phyloP scores from a whole-genome alignment of 2,113 vertebrate genomes.

The Phylloscopus trochiloides region DNA sequence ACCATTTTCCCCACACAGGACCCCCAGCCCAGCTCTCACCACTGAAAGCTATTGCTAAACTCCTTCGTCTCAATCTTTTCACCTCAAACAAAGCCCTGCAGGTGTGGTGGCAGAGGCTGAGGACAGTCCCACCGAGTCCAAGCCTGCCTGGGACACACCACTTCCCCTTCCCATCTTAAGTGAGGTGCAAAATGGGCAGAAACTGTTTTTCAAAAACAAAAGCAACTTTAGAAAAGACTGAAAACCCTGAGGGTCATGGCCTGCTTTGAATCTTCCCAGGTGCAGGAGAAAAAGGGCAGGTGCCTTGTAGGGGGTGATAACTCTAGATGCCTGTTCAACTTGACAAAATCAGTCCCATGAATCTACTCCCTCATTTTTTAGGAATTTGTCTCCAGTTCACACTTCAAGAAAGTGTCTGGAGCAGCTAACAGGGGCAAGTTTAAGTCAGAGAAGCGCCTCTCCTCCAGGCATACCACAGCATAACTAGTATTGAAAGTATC shows the following conservation, averaged over 20 bases:
- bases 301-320: not conserved
- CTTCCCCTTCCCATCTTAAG: fast-evolving
- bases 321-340: not conserved
- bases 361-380: not conserved
- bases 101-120: not conserved
- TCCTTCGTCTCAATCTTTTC: not conserved
- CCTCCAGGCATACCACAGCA: not conserved
- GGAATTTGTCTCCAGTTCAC: not conserved
- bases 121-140: fast-evolving
- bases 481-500: not conserved
- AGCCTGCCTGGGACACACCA: not conserved
- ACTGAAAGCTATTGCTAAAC: fast-evolving
- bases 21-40: not conserved
- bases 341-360: not conserved
- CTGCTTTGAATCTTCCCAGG: fast-evolving
- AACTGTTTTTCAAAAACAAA: not conserved
- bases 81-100: fast-evolving
- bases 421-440: not conserved
- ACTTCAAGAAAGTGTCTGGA: not conserved
- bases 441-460: not conserved
- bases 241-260: too few relatives aligned
- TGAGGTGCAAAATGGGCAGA: fast-evolving
- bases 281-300: not conserved
- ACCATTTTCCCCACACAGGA: fast-evolving
- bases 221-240: not conserved